Evolutionary conservation across 1,140 invertebrate genomes (phyloP).

Genomic region (Drosophila kohkoa): DNA sequence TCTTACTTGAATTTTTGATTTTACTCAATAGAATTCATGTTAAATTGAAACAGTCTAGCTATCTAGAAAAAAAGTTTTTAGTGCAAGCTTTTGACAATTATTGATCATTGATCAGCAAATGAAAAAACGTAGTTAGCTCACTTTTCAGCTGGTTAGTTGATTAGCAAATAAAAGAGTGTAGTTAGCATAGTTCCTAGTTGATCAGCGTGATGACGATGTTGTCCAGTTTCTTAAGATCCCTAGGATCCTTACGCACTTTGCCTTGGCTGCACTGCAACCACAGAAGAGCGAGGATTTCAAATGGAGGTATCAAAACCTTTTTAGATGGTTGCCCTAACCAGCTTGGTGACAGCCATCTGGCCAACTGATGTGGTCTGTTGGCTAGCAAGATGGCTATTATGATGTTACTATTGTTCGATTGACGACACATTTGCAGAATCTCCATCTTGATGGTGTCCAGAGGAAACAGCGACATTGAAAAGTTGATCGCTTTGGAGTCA

Average conservation of each 20-base stretch:
- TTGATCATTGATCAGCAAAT: too few relatives aligned
- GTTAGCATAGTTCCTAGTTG: too few relatives aligned
- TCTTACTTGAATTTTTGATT: too few relatives aligned
- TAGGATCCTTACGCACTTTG: constrained; percentile 4
- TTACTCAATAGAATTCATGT: too few relatives aligned
- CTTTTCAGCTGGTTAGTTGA: too few relatives aligned
- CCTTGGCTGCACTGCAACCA: background rate
- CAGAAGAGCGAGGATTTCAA: background rate
- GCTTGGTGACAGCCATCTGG: constrained; percentile 7
- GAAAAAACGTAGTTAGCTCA: too few relatives aligned
- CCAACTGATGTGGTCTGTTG: background rate
- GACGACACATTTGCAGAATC: constrained; percentile 7
- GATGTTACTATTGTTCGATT: background rate
- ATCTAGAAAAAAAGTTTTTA: too few relatives aligned
- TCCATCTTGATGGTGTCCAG: background rate
- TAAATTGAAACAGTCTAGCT: too few relatives aligned
- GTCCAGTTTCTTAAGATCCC: background rate
- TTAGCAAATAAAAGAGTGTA: too few relatives aligned
- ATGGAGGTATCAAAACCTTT: too few relatives aligned
- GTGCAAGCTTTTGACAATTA: too few relatives aligned
- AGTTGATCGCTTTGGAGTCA: background rate
- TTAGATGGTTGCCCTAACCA: background rate
- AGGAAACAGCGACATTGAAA: background rate
- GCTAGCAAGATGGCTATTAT: too few relatives aligned
- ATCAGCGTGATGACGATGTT: background rate